phyloP scores from a whole-genome alignment of 2,797 vertebrate species.

The Limnodromus scolopaceus region DNA sequence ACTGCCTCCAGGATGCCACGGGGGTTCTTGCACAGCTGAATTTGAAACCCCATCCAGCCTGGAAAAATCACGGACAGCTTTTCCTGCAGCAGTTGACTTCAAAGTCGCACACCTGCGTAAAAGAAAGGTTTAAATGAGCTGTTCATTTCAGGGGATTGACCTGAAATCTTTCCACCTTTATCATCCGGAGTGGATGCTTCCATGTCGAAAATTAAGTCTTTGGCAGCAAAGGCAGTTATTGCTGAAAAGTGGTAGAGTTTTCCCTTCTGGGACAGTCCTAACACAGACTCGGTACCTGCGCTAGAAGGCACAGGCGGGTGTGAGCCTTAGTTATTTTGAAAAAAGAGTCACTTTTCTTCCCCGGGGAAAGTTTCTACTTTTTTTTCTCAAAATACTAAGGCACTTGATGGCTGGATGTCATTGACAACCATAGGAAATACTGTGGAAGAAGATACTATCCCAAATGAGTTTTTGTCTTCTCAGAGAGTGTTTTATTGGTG shows the following conservation, averaged over 20 bases:
- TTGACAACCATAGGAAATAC: background rate
- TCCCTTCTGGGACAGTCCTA: background rate
- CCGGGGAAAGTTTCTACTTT: background rate
- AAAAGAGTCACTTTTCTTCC: background rate
- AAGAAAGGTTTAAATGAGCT: background rate
- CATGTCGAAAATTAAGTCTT: background rate
- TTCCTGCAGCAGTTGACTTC: background rate
- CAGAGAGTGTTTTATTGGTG: background rate
- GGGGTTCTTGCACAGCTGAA: background rate
- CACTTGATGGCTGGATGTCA: background rate
- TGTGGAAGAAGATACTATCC: background rate
- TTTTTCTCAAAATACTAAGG: background rate
- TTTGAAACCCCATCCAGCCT: background rate
- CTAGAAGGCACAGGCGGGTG: background rate
- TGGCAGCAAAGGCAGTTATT: background rate
- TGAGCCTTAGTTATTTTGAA: background rate
- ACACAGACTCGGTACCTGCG: background rate
- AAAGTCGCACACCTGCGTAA: background rate
- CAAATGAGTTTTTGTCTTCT: constrained; percentile 7
- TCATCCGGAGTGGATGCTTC: background rate
- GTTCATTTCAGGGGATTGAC: background rate
- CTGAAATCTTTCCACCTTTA: background rate
- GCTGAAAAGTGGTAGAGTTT: background rate
- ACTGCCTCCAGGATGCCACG: background rate
- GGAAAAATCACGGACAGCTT: background rate